Percentiles rank a stretch among this genome's conserved stretches.
phyloP scores from a whole-genome alignment of 2,797 vertebrate species.

The Sciurus carolinensis region DNA sequence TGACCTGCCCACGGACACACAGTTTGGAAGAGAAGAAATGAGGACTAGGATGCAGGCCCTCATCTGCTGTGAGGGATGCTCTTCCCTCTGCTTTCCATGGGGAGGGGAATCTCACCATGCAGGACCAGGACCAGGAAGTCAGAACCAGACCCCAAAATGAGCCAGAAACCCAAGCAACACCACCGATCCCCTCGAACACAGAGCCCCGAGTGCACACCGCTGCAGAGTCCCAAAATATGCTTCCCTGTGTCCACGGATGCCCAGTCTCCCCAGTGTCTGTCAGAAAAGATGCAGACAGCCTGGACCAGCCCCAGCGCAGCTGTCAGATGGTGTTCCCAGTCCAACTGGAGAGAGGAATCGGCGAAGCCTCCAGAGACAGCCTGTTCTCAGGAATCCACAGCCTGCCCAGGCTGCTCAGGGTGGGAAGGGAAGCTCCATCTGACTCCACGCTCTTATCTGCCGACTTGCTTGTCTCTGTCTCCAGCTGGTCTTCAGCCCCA shows the following conservation, averaged over 20 bases:
- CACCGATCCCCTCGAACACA: fast-evolving
- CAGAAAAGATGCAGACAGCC: fast-evolving
- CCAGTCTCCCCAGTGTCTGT: not conserved
- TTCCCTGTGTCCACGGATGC: fast-evolving
- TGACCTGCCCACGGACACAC: not conserved
- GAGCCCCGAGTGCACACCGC: fast-evolving
- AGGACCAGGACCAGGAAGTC: not conserved
- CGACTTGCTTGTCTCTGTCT: not conserved
- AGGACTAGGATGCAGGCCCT: too few relatives aligned
- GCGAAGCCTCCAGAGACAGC: conserved; percentile 46
- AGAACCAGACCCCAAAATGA: not conserved
- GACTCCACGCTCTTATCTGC: conserved; percentile 26
- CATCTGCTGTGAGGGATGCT: fast-evolving
- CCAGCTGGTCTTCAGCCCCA: not conserved
- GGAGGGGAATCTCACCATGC: not conserved
- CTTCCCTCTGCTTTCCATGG: not conserved
- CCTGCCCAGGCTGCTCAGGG: not conserved
- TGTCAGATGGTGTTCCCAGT: conserved; percentile 31
- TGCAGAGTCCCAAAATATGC: not conserved
- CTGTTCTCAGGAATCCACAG: conserved; percentile 69
- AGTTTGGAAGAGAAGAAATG: not conserved
- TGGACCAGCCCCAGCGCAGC: not conserved
- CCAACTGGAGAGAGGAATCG: conserved; percentile 7
- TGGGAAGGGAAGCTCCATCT: not conserved
- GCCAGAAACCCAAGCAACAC: not conserved